These are phyloP conservation scores for Tetheella fluctuosa DNA, from an alignment of 2,888 invertebrate species.

Conservation along the genomic window DNA sequence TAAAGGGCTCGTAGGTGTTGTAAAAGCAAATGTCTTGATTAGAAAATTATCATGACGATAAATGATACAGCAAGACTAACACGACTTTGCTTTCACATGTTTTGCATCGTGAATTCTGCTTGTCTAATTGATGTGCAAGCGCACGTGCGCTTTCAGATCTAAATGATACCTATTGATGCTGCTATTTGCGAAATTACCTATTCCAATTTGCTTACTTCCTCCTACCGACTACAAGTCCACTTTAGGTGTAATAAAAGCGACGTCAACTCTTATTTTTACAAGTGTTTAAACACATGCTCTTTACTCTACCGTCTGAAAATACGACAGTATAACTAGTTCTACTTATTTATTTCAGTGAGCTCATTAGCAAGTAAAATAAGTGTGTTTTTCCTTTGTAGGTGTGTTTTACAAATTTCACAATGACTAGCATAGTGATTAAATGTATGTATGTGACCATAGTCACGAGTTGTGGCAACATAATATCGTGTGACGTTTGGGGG, in stretches of 20 bases:
- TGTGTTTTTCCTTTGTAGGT: constrained; percentile 4
- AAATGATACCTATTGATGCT: neutral
- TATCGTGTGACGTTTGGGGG: constrained; percentile 63
- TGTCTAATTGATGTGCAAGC: constrained; percentile 5
- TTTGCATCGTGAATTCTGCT: constrained; percentile 6
- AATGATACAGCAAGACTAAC: constrained; percentile 1
- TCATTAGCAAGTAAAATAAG: neutral
- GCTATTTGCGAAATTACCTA: neutral
- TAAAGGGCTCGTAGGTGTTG: neutral
- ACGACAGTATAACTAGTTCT: neutral
- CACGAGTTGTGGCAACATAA: constrained; percentile 52
- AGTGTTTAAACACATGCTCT: neutral
- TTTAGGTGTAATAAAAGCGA: neutral
- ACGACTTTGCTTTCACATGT: constrained; percentile 1
- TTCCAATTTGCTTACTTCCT: neutral
- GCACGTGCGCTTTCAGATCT: neutral
- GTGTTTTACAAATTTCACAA: constrained; percentile 24
- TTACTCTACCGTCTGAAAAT: neutral
- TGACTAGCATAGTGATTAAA: constrained; percentile 33
- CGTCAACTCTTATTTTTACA: neutral
- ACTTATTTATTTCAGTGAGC: constrained; percentile 1
- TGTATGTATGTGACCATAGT: constrained; percentile 30
- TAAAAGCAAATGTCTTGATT: neutral
- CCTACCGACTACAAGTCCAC: neutral
- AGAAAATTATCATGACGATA: constrained; percentile 5